Conservation (phyloP, 2,113 vertebrate genomes). For the Rutilus rutilus region DNA sequence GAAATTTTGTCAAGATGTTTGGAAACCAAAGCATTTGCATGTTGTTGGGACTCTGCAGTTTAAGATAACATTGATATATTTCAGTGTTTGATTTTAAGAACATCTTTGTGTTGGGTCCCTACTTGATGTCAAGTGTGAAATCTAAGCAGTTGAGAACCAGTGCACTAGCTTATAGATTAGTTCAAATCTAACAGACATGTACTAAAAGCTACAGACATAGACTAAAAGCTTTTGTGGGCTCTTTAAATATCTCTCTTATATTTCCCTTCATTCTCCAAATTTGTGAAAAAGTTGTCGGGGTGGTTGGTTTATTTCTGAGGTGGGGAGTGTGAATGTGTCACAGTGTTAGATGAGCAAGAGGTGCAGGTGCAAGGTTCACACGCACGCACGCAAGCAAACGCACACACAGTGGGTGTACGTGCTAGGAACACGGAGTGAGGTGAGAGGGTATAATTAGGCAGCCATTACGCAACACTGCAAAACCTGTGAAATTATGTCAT, state of each 20-base stretch:
- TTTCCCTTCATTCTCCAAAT: not conserved
- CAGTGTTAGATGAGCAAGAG: slow-evolving; percentile 46
- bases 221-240: slow-evolving; percentile 8
- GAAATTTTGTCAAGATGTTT: not conserved
- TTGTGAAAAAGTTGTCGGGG: slow-evolving; percentile 22
- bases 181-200: not conserved
- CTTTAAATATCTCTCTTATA: not conserved
- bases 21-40: not conserved
- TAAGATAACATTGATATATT: not conserved
- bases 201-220: not conserved
- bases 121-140: not conserved
- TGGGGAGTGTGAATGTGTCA: slow-evolving; percentile 41
- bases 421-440: slow-evolving; percentile 35
- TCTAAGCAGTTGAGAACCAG: not conserved
- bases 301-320: slow-evolving; percentile 33
- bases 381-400: slow-evolving; percentile 24
- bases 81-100: too few relatives aligned
- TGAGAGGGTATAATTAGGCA: slow-evolving; percentile 52
- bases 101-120: too few relatives aligned
- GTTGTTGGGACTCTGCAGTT: not conserved
- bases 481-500: slow-evolving; percentile 52
- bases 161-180: not conserved
- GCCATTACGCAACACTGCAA: slow-evolving; percentile 35
- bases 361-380: slow-evolving; percentile 43
- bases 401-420: slow-evolving; percentile 25